Evolutionary conservation across 35 echinoderm and acorn worm species (phyloP).

Genomic region (Apostichopus californicus): DNA sequence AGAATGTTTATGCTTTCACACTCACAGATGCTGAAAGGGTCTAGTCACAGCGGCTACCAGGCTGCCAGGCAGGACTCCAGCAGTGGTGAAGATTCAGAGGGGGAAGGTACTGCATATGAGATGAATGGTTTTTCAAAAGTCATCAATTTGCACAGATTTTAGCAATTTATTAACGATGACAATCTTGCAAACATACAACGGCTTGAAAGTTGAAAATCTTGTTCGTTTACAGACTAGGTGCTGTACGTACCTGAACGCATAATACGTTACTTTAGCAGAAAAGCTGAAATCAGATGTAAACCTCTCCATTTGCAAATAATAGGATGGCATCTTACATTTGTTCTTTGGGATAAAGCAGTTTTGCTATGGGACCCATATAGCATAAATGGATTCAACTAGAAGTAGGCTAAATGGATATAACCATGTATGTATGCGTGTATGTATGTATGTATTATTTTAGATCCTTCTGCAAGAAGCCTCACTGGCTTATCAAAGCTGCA

Average conservation of each 20-base stretch:
- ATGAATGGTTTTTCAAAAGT: not conserved
- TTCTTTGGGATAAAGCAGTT: too few species aligned
- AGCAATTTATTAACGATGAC: not conserved
- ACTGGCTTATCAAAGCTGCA: too few species aligned
- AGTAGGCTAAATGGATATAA: not conserved
- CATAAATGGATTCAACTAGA: too few species aligned
- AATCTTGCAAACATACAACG: not conserved
- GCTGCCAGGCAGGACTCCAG: not conserved
- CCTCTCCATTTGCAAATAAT: too few species aligned
- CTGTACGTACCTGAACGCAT: too few species aligned
- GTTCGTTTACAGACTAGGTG: too few species aligned
- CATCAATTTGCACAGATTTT: not conserved
- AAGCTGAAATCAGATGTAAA: too few species aligned
- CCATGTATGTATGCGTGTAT: not conserved
- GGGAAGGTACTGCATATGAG: not conserved
- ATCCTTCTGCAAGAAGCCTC: too few species aligned
- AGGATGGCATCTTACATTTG: too few species aligned
- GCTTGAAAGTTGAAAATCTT: not conserved
- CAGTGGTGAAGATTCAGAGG: not conserved
- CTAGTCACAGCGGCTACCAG: not conserved
- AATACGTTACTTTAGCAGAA: too few species aligned
- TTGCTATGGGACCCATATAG: too few species aligned
- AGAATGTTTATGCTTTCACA: not conserved
- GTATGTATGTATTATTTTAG: too few species aligned
- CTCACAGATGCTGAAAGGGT: conserved; percentile 7